Base-by-base conservation (phyloP, 2,888 invertebrate genomes). In the Cynaeus angustus region DNA sequence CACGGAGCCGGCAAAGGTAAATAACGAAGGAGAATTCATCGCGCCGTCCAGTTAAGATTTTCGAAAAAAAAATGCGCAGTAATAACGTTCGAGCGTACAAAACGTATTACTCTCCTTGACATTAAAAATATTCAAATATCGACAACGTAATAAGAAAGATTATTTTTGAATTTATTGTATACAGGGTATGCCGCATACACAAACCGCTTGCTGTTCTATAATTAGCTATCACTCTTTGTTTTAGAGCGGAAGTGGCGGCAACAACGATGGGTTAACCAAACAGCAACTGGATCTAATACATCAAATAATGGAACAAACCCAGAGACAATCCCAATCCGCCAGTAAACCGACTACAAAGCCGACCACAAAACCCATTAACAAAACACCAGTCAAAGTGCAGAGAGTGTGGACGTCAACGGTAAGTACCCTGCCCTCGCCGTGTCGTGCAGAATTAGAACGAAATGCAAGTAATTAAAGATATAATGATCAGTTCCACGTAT, bases 241-340 rank as follows among this genome's bases (percentile, higher is more conserved):
- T 3, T 80, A 87, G 87, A 84, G 84, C 73, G 83, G 85, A 72
- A 84, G 83, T 58, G 85, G 86, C 41, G 85, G 86, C 59, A 88
- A 85, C 83, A 91, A 91, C 82, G 91, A 92, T 77, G 91, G 91
- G 69, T 85, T 92, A 75, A 91, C 91, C 64, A 89, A 91, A 77
- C 91, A 92, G 79, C 92, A 92, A 83, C 86, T 92, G 78, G 92
- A 92, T 83, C 87, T 92, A 78, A 92, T 92, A 79, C 91, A 92
- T 84, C 91, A 92, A 85, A 92, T 92, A 77, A 92, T 92, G 91
- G 91, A 92, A 79, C 92, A 92, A 83, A 91, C 91, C 12, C 91
- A 91, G 81, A 79, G 85, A 80, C 86, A 85, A 79, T 85, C 85
- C 72, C 91, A 91, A 78, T 89, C 89, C 59, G 85, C 85, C 71